These are phyloP conservation scores for Falcaria lacertinaria DNA, from an alignment of 2,888 invertebrate species.

Conservation along the genomic window DNA sequence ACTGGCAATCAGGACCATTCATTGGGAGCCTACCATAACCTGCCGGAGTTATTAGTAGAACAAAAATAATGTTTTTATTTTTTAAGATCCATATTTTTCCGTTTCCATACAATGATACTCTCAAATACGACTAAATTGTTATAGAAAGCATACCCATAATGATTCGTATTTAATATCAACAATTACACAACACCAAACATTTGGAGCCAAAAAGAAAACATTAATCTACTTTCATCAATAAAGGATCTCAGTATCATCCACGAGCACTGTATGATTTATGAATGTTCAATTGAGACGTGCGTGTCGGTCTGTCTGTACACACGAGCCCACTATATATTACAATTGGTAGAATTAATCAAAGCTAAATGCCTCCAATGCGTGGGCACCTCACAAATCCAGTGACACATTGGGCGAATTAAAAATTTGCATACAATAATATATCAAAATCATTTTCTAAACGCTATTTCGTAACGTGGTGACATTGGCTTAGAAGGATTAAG, in stretches of 20 bases:
- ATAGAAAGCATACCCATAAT: no score
- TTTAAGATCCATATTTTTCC: no score
- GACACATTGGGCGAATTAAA: conserved; percentile 13
- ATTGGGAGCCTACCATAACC: no score
- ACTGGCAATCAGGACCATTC: no score
- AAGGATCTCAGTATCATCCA: background rate
- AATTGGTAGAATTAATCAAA: background rate
- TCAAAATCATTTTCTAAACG: conserved; percentile 4
- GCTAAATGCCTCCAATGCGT: background rate
- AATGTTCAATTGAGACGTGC: conserved; percentile 1
- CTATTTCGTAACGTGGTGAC: conserved; percentile 3
- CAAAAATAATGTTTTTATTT: no score
- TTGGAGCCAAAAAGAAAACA: background rate
- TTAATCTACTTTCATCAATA: background rate
- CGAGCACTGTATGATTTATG: conserved; percentile 1
- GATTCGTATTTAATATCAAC: no score
- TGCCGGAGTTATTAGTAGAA: no score
- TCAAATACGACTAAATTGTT: no score
- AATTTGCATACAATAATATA: conserved; percentile 32
- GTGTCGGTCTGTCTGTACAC: background rate
- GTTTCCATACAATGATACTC: no score
- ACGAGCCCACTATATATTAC: background rate
- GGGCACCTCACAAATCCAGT: conserved; percentile 6
- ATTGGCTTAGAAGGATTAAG: background rate
- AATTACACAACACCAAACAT: background rate